Percentiles rank a stretch among this genome's conserved stretches.
These are phyloP conservation scores for Patiria pectinifera DNA, from an alignment of 53 echinoderm and acorn worm genomes.

Conservation along the genomic window DNA sequence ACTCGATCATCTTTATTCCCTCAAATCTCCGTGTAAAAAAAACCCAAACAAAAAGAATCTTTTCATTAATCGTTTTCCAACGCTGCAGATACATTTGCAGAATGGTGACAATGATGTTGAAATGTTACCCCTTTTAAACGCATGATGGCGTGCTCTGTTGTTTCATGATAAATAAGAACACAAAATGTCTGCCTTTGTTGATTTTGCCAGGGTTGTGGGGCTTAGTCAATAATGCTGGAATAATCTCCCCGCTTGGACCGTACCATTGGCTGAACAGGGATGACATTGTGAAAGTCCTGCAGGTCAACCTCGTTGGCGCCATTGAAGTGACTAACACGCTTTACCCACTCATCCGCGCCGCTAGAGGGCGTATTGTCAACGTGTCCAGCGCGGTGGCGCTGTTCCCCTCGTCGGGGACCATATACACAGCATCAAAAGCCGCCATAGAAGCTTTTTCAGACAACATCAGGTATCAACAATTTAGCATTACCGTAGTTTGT, in stretches of 20 bases:
- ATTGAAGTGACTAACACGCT: slow-evolving; percentile 58
- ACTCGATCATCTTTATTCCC: too few species aligned
- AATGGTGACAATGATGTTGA: too few species aligned
- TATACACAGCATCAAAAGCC: slow-evolving; percentile 59
- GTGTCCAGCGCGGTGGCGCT: slow-evolving; percentile 59
- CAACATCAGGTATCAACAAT: slow-evolving; percentile 36
- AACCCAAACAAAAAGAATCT: too few species aligned
- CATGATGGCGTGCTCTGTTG: too few species aligned
- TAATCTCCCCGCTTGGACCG: slow-evolving; percentile 45
- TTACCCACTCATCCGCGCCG: slow-evolving; percentile 46
- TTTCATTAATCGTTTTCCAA: too few species aligned
- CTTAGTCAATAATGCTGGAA: slow-evolving; percentile 67
- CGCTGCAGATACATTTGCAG: too few species aligned
- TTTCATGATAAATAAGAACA: neutral
- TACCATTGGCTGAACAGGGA: slow-evolving; percentile 61
- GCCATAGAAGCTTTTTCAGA: slow-evolving; percentile 64
- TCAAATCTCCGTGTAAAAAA: too few species aligned
- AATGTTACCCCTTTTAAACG: too few species aligned
- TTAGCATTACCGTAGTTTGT: too few species aligned
- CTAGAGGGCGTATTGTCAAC: slow-evolving; percentile 64
- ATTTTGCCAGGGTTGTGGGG: slow-evolving; percentile 59
- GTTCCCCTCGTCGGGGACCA: slow-evolving; percentile 10
- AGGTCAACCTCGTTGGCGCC: slow-evolving; percentile 61
- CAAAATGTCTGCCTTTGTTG: neutral
- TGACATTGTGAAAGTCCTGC: slow-evolving; percentile 35